A percentile compares a stretch with the other conserved stretches of the same genome.
phyloP scores from a whole-genome alignment of 2,888 invertebrate genomes.

The Heteropelma amictum region DNA sequence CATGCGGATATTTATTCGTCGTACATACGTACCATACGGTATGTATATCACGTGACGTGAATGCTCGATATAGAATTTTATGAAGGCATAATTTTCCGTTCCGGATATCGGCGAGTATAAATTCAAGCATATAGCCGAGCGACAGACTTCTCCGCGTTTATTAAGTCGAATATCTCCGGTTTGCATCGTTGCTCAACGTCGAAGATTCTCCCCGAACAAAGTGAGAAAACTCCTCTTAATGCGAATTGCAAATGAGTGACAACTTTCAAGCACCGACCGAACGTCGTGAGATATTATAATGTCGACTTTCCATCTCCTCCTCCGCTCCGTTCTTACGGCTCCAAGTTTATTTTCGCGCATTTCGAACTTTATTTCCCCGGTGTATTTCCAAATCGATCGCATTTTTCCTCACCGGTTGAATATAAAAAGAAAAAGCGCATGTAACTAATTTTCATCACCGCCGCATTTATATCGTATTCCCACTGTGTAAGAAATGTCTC shows the following conservation, averaged over 20 bases:
- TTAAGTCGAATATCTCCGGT: slow-evolving; percentile 36
- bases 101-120: slow-evolving; percentile 61
- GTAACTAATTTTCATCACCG: neutral
- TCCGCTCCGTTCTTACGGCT: neutral
- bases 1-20: neutral
- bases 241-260: slow-evolving; percentile 48
- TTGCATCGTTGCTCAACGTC: neutral
- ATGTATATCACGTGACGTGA: slow-evolving; percentile 2
- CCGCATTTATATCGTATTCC: no score
- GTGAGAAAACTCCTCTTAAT: slow-evolving; percentile 32
- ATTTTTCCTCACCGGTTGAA: neutral
- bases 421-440: neutral
- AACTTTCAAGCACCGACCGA: slow-evolving; percentile 20
- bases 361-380: slow-evolving; percentile 9
- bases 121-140: slow-evolving; percentile 1
- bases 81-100: slow-evolving; percentile 51
- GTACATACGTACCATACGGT: neutral
- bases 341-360: slow-evolving; percentile 8
- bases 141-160: neutral
- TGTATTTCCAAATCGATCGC: slow-evolving; percentile 19
- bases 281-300: slow-evolving; percentile 35
- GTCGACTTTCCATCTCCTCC: slow-evolving; percentile 11
- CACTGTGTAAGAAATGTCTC: no score
- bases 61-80: slow-evolving; percentile 47
- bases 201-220: slow-evolving; percentile 32